Evolutionary conservation across 1,140 invertebrate genomes (phyloP).

Genomic region (Hyles euphorbiae): DNA sequence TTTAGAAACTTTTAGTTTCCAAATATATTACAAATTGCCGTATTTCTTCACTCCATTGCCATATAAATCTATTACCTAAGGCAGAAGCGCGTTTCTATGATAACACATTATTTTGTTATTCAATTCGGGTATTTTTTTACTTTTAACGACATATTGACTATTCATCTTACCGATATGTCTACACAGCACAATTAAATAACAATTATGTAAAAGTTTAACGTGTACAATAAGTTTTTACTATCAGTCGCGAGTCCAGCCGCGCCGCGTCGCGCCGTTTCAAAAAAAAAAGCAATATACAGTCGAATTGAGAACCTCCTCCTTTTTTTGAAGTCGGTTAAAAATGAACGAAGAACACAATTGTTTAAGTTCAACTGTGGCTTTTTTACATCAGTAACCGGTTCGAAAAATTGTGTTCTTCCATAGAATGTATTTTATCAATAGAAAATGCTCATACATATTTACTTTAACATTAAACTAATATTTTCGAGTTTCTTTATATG

Average conservation of each 20-base stretch:
- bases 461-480: too few relatives aligned
- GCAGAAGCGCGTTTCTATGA: conserved; percentile 3
- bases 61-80: conserved; percentile 9
- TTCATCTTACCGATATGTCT: background rate
- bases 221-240: background rate
- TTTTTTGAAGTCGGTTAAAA: too few relatives aligned
- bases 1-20: conserved; percentile 5
- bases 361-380: too few relatives aligned
- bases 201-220: background rate
- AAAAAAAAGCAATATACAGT: too few relatives aligned
- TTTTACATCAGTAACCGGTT: too few relatives aligned
- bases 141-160: conserved; percentile 2
- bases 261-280: too few relatives aligned
- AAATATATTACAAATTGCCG: conserved; percentile 9
- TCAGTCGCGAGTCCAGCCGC: background rate
- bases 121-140: background rate
- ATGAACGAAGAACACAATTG: too few relatives aligned
- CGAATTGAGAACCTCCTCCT: too few relatives aligned
- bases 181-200: background rate
- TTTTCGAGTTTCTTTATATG: too few relatives aligned
- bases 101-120: conserved; percentile 2
- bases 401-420: too few relatives aligned
- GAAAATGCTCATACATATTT: too few relatives aligned
- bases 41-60: conserved; percentile 5
- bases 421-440: too few relatives aligned